Conservation (phyloP, 2,113 vertebrate species). For the Cyrtonyx montezumae region DNA sequence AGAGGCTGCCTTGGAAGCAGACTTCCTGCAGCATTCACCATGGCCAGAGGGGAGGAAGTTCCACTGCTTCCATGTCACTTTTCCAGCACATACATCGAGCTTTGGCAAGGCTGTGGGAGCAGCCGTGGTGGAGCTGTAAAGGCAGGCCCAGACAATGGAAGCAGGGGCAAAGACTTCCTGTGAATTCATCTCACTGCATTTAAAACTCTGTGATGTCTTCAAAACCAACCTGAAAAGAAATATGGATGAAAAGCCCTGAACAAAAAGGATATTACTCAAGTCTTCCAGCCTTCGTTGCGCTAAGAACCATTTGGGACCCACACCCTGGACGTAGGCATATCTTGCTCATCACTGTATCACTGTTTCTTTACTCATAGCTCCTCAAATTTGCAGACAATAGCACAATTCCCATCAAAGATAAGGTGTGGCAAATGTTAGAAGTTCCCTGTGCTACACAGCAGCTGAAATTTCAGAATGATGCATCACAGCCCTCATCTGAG, state of each 20-base stretch:
- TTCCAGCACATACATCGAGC: background rate
- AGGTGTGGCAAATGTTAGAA: slow-evolving; percentile 64
- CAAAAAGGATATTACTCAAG: background rate
- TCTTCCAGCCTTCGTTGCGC: background rate
- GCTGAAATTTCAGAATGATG: slow-evolving; percentile 49
- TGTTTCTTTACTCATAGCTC: background rate
- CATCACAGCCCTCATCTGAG: slow-evolving; percentile 70
- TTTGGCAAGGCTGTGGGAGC: background rate
- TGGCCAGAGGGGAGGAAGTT: background rate
- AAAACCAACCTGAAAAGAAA: background rate
- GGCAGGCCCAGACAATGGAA: background rate
- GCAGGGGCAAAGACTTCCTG: background rate
- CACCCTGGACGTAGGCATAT: accelerated
- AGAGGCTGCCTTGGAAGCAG: background rate
- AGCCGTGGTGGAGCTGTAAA: background rate
- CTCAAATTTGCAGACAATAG: slow-evolving; percentile 5
- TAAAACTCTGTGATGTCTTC: background rate
- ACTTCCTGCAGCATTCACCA: background rate
- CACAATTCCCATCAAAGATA: slow-evolving; percentile 19
- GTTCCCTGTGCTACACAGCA: slow-evolving; percentile 40
- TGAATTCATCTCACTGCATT: background rate
- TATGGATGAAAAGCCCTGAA: background rate
- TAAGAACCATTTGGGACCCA: background rate
- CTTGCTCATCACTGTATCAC: background rate
- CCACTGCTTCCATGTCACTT: background rate